These are phyloP conservation scores for Lithophane ornitopus DNA, from an alignment of 2,888 invertebrate genomes.

Conservation along the genomic window DNA sequence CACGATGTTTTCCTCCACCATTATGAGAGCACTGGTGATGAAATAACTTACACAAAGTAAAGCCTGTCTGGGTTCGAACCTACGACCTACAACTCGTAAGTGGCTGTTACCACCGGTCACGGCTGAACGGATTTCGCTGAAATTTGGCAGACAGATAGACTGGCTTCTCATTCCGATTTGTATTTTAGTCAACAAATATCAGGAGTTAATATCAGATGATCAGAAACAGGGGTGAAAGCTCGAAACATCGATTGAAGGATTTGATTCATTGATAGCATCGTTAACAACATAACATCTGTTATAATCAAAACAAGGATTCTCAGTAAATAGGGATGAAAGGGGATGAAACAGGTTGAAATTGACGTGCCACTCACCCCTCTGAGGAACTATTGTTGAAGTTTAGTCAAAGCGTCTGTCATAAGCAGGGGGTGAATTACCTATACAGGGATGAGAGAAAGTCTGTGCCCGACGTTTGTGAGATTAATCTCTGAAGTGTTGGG, in stretches of 20 bases:
- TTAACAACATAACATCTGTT: constrained; percentile 12
- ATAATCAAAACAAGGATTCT: constrained; percentile 28
- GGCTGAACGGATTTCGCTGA: too few species aligned
- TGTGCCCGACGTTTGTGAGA: constrained; percentile 34
- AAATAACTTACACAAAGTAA: too few species aligned
- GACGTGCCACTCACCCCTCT: constrained; percentile 65
- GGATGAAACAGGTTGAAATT: constrained; percentile 60
- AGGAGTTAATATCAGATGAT: neutral
- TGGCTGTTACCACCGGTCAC: too few species aligned
- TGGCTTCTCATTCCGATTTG: neutral
- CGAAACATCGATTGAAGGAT: neutral
- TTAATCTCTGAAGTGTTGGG: constrained; percentile 43
- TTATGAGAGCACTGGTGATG: too few species aligned
- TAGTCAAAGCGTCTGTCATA: constrained; percentile 65
- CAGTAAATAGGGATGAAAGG: constrained; percentile 37
- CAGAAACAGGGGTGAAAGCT: too few species aligned
- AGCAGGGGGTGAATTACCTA: constrained; percentile 55
- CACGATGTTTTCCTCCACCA: too few species aligned
- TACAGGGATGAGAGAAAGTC: constrained; percentile 36
- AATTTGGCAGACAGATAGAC: too few species aligned
- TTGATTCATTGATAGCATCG: constrained; percentile 16
- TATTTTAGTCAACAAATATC: neutral
- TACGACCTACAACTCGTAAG: too few species aligned
- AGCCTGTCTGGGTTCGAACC: too few species aligned
- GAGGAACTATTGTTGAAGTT: constrained; percentile 68